Percentiles rank a stretch among this genome's conserved stretches.
Evolutionary conservation across 1,140 invertebrate genomes (phyloP).

Genomic region (Epicauta chinensis): DNA sequence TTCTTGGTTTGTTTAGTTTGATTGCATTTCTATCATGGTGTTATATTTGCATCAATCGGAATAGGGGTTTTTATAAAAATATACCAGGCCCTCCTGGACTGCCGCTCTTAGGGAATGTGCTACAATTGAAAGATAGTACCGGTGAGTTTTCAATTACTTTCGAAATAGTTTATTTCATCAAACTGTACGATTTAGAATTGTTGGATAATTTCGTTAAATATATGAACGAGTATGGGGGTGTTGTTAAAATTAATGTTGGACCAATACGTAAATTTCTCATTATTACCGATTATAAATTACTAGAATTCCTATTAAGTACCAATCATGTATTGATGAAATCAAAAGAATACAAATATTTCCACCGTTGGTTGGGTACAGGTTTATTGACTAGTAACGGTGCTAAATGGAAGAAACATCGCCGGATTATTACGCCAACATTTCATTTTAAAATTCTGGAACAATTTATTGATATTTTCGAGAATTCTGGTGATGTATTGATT

Average conservation of each 20-base stretch:
- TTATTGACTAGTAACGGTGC: slow-evolving; percentile 58
- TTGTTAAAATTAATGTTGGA: background rate
- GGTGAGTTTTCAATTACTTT: background rate
- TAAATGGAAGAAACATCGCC: slow-evolving; percentile 57
- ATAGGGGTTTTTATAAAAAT: background rate
- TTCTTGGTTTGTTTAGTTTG: no score
- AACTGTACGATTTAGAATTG: background rate
- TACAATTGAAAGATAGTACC: background rate
- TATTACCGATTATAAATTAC: slow-evolving; percentile 4
- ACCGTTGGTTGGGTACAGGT: slow-evolving; percentile 71
- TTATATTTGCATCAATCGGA: background rate
- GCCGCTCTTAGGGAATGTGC: background rate
- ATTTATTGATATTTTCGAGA: slow-evolving; percentile 66
- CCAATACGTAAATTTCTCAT: background rate
- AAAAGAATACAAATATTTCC: slow-evolving; percentile 61
- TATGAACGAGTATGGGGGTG: background rate
- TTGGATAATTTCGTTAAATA: background rate
- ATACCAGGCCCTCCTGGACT: background rate
- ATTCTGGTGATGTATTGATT: slow-evolving; percentile 54
- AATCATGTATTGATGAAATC: slow-evolving; percentile 3
- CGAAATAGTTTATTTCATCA: background rate
- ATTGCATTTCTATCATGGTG: background rate
- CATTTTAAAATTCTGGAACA: slow-evolving; percentile 75
- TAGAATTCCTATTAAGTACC: slow-evolving; percentile 6
- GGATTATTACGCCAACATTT: slow-evolving; percentile 72